Evolutionary conservation across 2,888 invertebrate genomes (phyloP).

Genomic region (Podotricha telesiphe): DNA sequence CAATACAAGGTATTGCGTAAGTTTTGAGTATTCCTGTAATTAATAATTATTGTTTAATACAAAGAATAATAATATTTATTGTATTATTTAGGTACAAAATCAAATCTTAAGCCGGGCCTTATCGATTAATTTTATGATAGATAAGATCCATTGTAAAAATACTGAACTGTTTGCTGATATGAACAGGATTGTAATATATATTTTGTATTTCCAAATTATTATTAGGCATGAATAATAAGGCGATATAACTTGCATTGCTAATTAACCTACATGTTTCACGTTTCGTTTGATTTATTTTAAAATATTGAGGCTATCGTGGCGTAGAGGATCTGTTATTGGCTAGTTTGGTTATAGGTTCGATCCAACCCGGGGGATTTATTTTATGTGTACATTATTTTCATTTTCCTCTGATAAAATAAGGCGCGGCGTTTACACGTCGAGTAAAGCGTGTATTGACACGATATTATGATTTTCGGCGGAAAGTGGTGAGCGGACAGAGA

Average conservation of each 20-base stretch:
- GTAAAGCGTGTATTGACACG: no score
- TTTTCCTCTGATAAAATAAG: no score
- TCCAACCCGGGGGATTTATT: no score
- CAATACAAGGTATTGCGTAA: no score
- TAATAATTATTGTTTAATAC: neutral
- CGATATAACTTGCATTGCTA: neutral
- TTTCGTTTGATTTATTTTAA: neutral
- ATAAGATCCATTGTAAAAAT: constrained; percentile 19
- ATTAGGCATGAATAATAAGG: neutral
- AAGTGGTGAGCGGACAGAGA: no score
- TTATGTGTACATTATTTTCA: no score
- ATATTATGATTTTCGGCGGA: no score
- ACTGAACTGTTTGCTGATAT: constrained; percentile 18
- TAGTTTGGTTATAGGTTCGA: no score
- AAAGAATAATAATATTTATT: neutral
- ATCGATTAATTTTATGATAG: constrained; percentile 27
- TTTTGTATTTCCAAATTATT: neutral
- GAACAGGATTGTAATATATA: constrained; percentile 10
- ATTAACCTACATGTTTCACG: neutral
- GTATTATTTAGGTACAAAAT: constrained; percentile 1
- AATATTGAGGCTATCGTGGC: no score
- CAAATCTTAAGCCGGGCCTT: constrained; percentile 12
- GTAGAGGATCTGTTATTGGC: no score
- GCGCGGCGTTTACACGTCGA: no score
- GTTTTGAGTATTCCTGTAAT: no score